Base-by-base conservation (phyloP, 2,888 invertebrate genomes). In the Diadegma fenestrale region DNA sequence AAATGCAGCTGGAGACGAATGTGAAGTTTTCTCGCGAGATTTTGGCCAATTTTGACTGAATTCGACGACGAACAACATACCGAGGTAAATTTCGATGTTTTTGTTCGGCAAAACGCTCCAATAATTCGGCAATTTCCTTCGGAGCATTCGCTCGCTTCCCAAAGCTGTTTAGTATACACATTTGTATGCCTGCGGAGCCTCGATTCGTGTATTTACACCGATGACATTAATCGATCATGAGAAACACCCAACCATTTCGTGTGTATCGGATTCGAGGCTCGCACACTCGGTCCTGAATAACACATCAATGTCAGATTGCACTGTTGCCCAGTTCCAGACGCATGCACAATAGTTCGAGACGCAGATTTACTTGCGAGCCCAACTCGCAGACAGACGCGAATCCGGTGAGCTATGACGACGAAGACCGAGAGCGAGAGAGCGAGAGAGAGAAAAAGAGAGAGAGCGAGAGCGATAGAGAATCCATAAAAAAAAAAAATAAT, bases 331-430 rank as follows among this genome's bases (percentile, higher is more conserved):
- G 41, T 12, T 63, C 45, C 26, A 72, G 75, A 75, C 41, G 76
- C 41, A 76, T 58, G 14, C 58, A 58, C 69, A 76, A 76, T 81
- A 69, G 63, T 69, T 48, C 63, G 48, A 75, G 75, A 75, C 75
- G 61, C 33, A 54, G 33, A 64, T 80, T 45, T 64, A 63, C 43
- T 48, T 54, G 8, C 48, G 43, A 4, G 43, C 43, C 66, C 54
- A 41, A 66, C 26, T 10, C 33, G 72, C 61, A 37, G 69, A 33
- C 37, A 58, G 19, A 54, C 41, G 69, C 26, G 41, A 22, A 68
- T 58, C 30, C 58, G 45, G 45, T 43, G 51, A 63, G 63, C 71
- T 81, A 48, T 54, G 66, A 22, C 19, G 33, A 33, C 17, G 37
- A 5, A 30, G 61, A 33, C 0, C 14, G 5, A 30, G 30, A 17